A percentile compares a stretch with the other conserved stretches of the same genome.
phyloP scores from a whole-genome alignment of 2,888 invertebrate species.

The Didymodactylos carnosus region DNA sequence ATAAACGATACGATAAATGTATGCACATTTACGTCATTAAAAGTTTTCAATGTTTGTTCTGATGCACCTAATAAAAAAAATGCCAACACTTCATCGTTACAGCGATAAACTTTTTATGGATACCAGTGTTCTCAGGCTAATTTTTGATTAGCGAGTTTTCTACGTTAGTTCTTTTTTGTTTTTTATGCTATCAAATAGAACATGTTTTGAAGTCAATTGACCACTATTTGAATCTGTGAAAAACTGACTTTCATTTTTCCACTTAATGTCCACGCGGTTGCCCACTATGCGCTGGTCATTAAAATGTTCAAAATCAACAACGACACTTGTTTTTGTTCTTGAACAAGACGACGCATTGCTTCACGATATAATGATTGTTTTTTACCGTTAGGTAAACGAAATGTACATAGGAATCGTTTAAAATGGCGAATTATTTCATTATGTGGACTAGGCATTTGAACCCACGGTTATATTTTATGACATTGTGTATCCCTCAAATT shows the following conservation, averaged over 20 bases:
- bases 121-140: no score
- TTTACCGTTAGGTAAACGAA: constrained; percentile 51
- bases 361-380: constrained; percentile 74
- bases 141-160: no score
- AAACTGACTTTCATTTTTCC: no score
- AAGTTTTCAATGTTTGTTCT: constrained; percentile 75
- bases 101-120: no score
- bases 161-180: no score
- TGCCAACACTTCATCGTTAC: constrained; percentile 72
- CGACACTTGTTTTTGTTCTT: constrained; percentile 55
- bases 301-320: constrained; percentile 76
- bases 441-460: constrained; percentile 74
- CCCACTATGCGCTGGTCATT: no score
- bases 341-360: constrained; percentile 78
- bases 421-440: constrained; percentile 79
- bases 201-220: no score
- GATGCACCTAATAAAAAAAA: constrained; percentile 95
- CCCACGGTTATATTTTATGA: constrained; percentile 81
- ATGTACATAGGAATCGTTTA: constrained; percentile 75
- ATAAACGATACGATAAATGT: no score
- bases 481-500: constrained; percentile 94
- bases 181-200: no score
- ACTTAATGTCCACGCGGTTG: no score
- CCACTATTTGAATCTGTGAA: no score
- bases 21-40: no score